phyloP scores from a whole-genome alignment of 2,113 vertebrate genomes.

The Lepisosteus oculatus region DNA sequence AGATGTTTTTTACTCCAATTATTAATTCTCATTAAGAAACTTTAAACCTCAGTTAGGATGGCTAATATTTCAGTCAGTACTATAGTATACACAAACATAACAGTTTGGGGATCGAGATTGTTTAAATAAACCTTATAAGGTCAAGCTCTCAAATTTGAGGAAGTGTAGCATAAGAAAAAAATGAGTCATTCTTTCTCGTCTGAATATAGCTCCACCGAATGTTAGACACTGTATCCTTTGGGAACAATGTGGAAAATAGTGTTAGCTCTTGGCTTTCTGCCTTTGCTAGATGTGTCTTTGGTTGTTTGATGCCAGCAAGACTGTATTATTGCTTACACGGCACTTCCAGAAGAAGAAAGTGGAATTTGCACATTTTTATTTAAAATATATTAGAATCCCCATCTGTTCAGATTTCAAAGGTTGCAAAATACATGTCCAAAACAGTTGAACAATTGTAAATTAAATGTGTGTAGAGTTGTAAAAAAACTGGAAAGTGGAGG shows the following conservation, averaged over 20 bases:
- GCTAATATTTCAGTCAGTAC: no score
- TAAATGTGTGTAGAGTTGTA: no score
- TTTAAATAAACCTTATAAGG: conserved; percentile 32
- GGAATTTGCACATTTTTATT: background rate
- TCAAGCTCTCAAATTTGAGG: conserved; percentile 20
- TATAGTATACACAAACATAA: no score
- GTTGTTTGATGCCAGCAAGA: conserved; percentile 2
- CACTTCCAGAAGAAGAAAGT: background rate
- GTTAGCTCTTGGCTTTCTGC: conserved; percentile 2
- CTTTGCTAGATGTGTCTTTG: background rate
- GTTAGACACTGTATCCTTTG: conserved; percentile 1
- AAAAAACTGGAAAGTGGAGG: no score
- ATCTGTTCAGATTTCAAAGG: no score
- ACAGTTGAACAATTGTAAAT: no score
- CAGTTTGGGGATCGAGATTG: conserved; percentile 8
- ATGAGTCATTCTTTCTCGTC: conserved; percentile 26
- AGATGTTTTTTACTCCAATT: no score
- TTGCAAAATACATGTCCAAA: no score
- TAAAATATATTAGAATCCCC: no score
- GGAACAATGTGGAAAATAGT: background rate
- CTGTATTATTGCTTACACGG: background rate
- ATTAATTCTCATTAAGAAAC: no score
- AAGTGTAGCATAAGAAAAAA: conserved; percentile 25
- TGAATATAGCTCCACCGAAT: conserved; percentile 1
- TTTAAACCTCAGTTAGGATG: no score